Conservation (phyloP, 2,888 invertebrate genomes). For the Oscheius sp. region DNA sequence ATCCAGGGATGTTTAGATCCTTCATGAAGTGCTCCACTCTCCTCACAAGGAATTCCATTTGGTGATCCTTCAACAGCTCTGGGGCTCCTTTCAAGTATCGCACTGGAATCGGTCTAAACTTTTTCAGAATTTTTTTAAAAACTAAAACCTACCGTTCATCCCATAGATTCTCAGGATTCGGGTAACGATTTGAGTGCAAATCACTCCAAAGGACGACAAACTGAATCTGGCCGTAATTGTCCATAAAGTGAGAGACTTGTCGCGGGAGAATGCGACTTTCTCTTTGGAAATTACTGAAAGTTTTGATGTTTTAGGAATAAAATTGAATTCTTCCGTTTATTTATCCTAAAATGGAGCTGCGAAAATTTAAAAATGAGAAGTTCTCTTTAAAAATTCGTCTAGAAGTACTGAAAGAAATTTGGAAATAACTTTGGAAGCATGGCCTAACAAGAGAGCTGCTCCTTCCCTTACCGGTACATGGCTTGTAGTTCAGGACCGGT, state of each 20-base stretch:
- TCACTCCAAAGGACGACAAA: slow-evolving; percentile 68
- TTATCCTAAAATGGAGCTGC: no score
- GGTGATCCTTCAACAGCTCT: slow-evolving; percentile 55
- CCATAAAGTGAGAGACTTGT: slow-evolving; percentile 62
- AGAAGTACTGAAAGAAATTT: no score
- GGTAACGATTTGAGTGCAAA: slow-evolving; percentile 59
- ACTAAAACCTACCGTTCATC: slow-evolving; percentile 34
- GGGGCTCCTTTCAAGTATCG: slow-evolving; percentile 55
- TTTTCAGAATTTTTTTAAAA: not conserved
- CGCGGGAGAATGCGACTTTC: slow-evolving; percentile 56
- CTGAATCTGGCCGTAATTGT: slow-evolving; percentile 47
- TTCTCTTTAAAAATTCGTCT: no score
- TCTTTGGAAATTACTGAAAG: slow-evolving; percentile 36
- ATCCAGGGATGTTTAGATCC: slow-evolving; percentile 67
- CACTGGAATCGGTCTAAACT: slow-evolving; percentile 52
- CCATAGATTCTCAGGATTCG: slow-evolving; percentile 65
- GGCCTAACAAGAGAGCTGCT: no score
- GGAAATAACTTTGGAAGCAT: no score
- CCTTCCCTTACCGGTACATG: slow-evolving; percentile 48
- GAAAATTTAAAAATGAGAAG: no score
- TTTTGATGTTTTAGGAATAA: not conserved
- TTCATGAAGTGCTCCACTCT: slow-evolving; percentile 68
- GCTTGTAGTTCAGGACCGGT: slow-evolving; percentile 56
- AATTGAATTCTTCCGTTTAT: no score
- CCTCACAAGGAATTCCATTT: slow-evolving; percentile 62